Evolutionary conservation across 2,888 invertebrate species (phyloP), one percentile per base, ranked within the genome.

Genomic region (Selenia dentaria): DNA sequence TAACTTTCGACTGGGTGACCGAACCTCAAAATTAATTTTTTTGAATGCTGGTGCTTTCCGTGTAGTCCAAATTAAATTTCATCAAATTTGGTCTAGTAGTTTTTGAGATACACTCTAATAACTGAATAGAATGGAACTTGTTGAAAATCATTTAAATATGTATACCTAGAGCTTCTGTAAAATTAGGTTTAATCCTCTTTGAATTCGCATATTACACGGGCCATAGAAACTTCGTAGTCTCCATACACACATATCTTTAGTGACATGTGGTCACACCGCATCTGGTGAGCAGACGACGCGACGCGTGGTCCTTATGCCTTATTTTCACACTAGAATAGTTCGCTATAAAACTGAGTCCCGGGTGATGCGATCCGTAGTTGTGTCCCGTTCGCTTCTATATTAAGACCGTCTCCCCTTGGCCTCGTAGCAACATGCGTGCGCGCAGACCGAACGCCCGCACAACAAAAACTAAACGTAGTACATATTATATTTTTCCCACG

Each of bases 401-500:
- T 85, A 88, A 88, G 88, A 88, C 70, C 81, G 75, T 70, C 77
- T 74, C 69, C 74, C 65, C 26, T 65, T 70, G 85, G 78, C 87
- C 86, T 86, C 85, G 81, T 50, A 47, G 57, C 70, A 70, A 56
- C 57, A 89, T 89, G 89, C 81, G 78, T 67, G 54, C 64, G 78
- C 87, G 85, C 88, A 86, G 68, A 75, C 61, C 67, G 62, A 67
- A 61, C 69, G 73, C 54, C 63, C 74, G 67, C 77, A 68, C 80
- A 78, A 74, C 74, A 79, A 85, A 81, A 83, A 75, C 71, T 76
- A 85, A 84, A 82, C 89, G 87, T 80, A 84, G 83, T 72, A 82
- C 84, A 79, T 86, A 83, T 83, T 83, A 84, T 85, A 86, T 85
- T 83, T 86, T 84, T 79, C 73, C 66, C 61, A 72, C 81, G 81